Conservation (phyloP, 2,113 vertebrate genomes). For the Carettochelys insculpta region DNA sequence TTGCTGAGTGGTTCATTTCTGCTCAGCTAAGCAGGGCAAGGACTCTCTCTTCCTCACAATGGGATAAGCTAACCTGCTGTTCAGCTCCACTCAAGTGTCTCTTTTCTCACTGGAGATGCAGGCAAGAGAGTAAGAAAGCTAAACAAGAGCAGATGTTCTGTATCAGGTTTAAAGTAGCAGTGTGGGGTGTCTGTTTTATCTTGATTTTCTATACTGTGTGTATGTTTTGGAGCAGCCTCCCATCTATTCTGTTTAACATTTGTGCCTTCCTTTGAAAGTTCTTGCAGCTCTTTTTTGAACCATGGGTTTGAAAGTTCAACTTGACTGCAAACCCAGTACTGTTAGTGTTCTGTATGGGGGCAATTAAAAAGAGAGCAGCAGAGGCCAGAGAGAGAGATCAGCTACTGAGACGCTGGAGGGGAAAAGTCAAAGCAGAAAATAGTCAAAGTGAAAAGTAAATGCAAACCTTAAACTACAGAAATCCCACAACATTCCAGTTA, state of each 20-base stretch:
- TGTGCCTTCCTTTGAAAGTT: constrained; percentile 10
- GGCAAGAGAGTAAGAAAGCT: not conserved
- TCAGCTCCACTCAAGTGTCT: constrained; percentile 22
- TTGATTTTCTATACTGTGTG: not conserved
- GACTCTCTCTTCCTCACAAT: not conserved
- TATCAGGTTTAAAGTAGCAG: constrained; percentile 23
- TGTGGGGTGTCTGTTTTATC: not conserved
- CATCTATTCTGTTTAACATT: constrained; percentile 22
- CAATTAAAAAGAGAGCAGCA: not conserved
- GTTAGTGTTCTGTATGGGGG: not conserved
- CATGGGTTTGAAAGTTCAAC: constrained; percentile 3
- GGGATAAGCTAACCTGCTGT: not conserved
- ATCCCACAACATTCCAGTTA: not conserved
- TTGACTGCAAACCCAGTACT: not conserved
- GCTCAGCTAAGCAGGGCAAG: not conserved
- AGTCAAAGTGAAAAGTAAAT: not conserved
- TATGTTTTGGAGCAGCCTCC: constrained; percentile 28
- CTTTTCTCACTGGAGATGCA: not conserved
- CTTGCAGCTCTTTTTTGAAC: not conserved
- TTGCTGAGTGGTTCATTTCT: not conserved
- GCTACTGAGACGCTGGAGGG: not conserved
- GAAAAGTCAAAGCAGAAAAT: not conserved
- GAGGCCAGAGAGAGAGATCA: not conserved
- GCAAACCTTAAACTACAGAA: not conserved
- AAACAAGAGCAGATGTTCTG: constrained; percentile 38